phyloP scores from a whole-genome alignment of 2,888 invertebrate species.

The Sepioteuthis lessoniana region DNA sequence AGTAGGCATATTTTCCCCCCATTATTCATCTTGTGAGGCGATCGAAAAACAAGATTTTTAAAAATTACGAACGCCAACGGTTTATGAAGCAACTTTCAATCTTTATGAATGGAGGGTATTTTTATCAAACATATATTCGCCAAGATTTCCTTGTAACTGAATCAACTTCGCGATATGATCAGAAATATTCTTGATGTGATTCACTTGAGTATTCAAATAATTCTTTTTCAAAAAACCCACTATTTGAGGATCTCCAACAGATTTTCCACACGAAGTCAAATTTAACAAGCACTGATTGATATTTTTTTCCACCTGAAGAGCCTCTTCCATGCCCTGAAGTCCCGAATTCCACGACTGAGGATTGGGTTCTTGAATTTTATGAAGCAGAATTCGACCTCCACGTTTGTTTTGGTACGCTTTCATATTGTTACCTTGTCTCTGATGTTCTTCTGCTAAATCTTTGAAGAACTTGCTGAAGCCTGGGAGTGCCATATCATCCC shows the following conservation, averaged over 20 bases:
- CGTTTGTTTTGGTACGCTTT: conserved; percentile 40
- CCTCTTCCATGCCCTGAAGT: not conserved
- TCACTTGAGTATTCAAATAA: not conserved
- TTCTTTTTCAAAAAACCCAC: conserved; percentile 6
- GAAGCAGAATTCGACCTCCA: conserved; percentile 37
- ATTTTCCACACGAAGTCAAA: not conserved
- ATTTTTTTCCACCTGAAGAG: not conserved
- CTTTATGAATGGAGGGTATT: not conserved
- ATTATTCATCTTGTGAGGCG: no score
- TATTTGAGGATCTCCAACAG: not conserved
- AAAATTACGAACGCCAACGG: not conserved
- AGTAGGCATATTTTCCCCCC: no score
- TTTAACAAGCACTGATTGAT: not conserved
- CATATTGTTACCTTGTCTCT: not conserved
- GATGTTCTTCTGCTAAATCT: not conserved
- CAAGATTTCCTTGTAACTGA: not conserved
- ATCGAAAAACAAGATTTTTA: no score
- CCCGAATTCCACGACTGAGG: not conserved
- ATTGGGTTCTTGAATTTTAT: not conserved
- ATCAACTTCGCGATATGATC: not conserved
- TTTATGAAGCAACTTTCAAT: not conserved
- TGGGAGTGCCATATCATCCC: not conserved
- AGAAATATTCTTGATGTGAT: conserved; percentile 14
- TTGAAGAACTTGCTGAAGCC: not conserved
- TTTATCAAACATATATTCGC: conserved; percentile 42